These are phyloP conservation scores for Trachymyrmex septentrionalis DNA, from an alignment of 1,140 invertebrate genomes.

Conservation along the genomic window DNA sequence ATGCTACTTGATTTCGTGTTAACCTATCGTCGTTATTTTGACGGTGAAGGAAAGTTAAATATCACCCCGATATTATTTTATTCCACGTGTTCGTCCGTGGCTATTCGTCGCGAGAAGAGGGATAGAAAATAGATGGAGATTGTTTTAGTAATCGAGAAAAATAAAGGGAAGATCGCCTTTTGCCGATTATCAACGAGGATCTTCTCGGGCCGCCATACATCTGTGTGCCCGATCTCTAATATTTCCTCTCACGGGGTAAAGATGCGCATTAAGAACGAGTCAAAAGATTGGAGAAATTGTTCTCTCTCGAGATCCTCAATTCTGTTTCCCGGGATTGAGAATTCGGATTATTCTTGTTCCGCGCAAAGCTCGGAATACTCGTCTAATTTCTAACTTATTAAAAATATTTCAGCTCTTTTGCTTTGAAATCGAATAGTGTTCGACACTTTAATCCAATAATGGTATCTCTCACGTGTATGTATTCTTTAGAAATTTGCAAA, in stretches of 20 bases:
- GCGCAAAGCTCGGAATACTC: background rate
- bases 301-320: slow-evolving; percentile 26
- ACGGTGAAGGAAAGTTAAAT: slow-evolving; percentile 61
- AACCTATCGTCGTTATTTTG: slow-evolving; percentile 33
- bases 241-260: slow-evolving; percentile 24
- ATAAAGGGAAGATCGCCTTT: slow-evolving; percentile 47
- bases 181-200: background rate
- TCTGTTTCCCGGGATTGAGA: background rate
- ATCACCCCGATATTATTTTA: slow-evolving; percentile 69
- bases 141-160: slow-evolving; percentile 70
- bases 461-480: background rate
- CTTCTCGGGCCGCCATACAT: slow-evolving; percentile 44
- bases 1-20: slow-evolving; percentile 8
- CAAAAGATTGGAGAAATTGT: slow-evolving; percentile 45
- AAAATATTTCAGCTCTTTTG: background rate
- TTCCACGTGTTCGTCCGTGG: background rate
- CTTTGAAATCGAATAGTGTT: background rate
- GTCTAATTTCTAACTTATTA: slow-evolving; percentile 36
- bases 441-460: background rate
- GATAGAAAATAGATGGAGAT: slow-evolving; percentile 47
- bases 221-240: slow-evolving; percentile 39
- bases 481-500: background rate
- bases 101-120: background rate
- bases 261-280: slow-evolving; percentile 45
- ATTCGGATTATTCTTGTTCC: slow-evolving; percentile 10